Conservation (phyloP, 2,888 invertebrate genomes). For the Tenthredo amoena region DNA sequence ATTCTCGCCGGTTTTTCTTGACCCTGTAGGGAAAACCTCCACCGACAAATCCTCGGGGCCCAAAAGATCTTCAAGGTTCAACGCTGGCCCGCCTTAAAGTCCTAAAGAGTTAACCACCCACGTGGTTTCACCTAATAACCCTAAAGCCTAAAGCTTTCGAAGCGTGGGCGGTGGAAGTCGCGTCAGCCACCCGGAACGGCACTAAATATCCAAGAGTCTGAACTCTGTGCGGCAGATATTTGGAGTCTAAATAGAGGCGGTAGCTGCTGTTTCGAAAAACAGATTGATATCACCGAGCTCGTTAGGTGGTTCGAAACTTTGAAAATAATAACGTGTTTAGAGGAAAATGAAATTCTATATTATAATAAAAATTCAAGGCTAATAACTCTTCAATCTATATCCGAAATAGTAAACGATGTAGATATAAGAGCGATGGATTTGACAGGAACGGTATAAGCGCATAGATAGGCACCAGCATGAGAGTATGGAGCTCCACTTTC, state of each 20-base stretch:
- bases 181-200: slow-evolving; percentile 40
- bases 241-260: background rate
- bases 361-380: background rate
- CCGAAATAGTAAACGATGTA: slow-evolving; percentile 35
- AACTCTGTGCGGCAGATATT: background rate
- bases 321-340: no score
- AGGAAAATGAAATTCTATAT: background rate
- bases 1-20: background rate
- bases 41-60: background rate
- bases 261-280: background rate
- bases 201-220: slow-evolving; percentile 14
- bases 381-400: slow-evolving; percentile 25
- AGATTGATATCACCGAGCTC: slow-evolving; percentile 11
- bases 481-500: slow-evolving; percentile 30
- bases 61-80: slow-evolving; percentile 24
- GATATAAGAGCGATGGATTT: slow-evolving; percentile 44
- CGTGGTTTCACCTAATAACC: slow-evolving; percentile 50
- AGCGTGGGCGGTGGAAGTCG: slow-evolving; percentile 47
- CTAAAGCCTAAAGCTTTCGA: slow-evolving; percentile 35
- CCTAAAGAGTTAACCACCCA: slow-evolving; percentile 41
- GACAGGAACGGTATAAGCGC: slow-evolving; percentile 23
- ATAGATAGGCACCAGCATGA: background rate
- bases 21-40: background rate
- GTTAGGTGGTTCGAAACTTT: background rate
- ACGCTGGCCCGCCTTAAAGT: slow-evolving; percentile 28